Evolutionary conservation across 2,888 invertebrate species (phyloP), one percentile per base, ranked within the genome.

Genomic region (Apamea crenata): DNA sequence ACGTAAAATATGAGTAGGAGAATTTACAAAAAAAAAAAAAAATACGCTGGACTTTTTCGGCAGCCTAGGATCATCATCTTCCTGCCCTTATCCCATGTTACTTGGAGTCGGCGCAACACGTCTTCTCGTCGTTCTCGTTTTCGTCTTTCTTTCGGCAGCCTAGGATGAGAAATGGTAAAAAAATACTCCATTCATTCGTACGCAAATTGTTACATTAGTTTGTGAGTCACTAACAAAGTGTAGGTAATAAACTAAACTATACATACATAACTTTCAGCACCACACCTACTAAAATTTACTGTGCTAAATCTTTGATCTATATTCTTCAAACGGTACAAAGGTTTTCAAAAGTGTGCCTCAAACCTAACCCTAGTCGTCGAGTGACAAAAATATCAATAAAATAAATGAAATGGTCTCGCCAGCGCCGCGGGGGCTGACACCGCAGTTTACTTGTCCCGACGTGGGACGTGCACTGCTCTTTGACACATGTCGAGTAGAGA

Each of bases 311-410:
- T 59, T 71, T 14, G 6, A 29, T 16, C 16, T 8, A n/a, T 29
- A 12, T n/a, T 32, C 7, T 18, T 36, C 1, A 36, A 12, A 81
- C 0, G 18, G 32, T 29, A 21, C 12, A 53, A 56, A n/a, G 12
- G 4, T 61, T 25, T 14, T 18, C 36, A 61, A 16, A 7, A 44
- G 61, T 80, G 29, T 77, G 40, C 40, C 53, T 2, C 69, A 40
- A 61, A 6, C 85, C 75, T 85, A 75, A 77, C 40, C 1, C 25
- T 65, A 80, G 82, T 82, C 83, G 78, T 85, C 71, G 61, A 59
- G 89, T 91, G 91, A 91, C 92, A 92, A 91, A 91, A 93, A 92
- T 94, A 92, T 92, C 93, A 92, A 93, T 94, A 93, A 94, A 94
- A 94, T 92, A 93, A 94, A 95, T 93, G 91, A 90, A 93, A 93